These are phyloP conservation scores for Hystrix brachyura DNA, from an alignment of 2,113 vertebrate species.

Conservation along the genomic window DNA sequence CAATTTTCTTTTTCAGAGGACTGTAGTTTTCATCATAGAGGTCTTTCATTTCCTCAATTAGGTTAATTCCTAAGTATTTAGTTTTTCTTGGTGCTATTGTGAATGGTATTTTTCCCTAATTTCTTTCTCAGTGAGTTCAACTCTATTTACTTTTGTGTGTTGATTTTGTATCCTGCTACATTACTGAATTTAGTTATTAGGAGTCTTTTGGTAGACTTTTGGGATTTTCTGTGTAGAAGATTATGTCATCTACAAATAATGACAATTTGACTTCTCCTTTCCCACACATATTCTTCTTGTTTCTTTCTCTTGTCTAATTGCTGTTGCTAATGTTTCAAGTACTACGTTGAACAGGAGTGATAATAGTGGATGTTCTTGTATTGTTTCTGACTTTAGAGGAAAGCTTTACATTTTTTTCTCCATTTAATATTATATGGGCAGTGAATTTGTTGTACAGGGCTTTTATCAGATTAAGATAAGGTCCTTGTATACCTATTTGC, in stretches of 20 bases:
- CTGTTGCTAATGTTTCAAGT: background rate
- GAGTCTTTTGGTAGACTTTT: background rate
- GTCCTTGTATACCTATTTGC: background rate
- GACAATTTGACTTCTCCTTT: background rate
- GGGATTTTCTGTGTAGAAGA: background rate
- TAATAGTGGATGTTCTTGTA: background rate
- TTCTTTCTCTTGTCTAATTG: background rate
- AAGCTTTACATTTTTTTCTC: too few relatives aligned
- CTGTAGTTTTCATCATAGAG: background rate
- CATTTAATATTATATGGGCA: too few relatives aligned
- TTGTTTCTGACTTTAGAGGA: too few relatives aligned
- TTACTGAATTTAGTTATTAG: background rate
- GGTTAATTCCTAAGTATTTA: background rate
- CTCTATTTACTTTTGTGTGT: background rate
- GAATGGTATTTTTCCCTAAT: background rate
- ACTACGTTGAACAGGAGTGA: background rate
- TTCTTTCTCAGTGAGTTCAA: background rate
- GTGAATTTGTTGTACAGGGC: too few relatives aligned
- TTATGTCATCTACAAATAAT: background rate
- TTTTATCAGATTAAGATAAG: background rate
- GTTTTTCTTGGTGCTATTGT: background rate
- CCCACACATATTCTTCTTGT: background rate
- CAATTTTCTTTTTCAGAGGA: background rate
- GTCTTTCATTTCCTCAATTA: background rate
- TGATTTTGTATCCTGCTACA: background rate